phyloP scores from a whole-genome alignment of 2,888 invertebrate genomes.

The Drosophila meridionalis region DNA sequence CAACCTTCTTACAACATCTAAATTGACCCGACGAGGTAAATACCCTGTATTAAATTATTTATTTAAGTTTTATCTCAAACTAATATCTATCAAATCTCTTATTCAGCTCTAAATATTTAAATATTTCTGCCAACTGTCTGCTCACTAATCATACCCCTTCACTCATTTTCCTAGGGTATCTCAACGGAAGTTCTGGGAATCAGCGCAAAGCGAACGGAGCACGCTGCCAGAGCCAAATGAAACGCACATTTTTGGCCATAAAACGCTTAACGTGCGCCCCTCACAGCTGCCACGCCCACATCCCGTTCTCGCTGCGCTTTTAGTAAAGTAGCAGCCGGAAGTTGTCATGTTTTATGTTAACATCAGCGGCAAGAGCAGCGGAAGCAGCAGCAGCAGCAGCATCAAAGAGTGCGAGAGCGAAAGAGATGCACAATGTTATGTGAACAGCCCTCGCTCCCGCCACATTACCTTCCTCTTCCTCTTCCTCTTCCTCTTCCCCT shows the following conservation, averaged over 20 bases:
- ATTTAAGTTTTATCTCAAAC: too few relatives aligned
- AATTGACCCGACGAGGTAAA: not conserved
- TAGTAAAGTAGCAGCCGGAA: slow-evolving; percentile 53
- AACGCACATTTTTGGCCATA: slow-evolving; percentile 74
- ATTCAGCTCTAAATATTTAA: too few relatives aligned
- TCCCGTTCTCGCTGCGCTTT: slow-evolving; percentile 10
- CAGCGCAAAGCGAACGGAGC: slow-evolving; percentile 60
- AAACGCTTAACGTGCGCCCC: slow-evolving; percentile 67
- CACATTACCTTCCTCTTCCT: not conserved
- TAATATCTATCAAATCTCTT: too few relatives aligned
- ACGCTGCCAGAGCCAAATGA: slow-evolving; percentile 51
- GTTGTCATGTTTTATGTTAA: slow-evolving; percentile 78
- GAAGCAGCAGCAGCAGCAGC: slow-evolving; percentile 22
- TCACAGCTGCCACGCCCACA: slow-evolving; percentile 1
- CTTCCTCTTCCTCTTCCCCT: not conserved
- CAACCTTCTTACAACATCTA: not conserved
- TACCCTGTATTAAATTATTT: not conserved
- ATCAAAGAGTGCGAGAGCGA: not conserved
- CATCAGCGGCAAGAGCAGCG: slow-evolving; percentile 49
- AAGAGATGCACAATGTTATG: slow-evolving; percentile 24
- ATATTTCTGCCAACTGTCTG: not conserved
- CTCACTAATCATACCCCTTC: not conserved
- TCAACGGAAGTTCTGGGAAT: slow-evolving; percentile 62
- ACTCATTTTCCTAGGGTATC: not conserved
- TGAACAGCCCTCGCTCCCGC: not conserved